Conservation (phyloP, 2,113 vertebrate species). For the Chlorodrepanis virens region DNA sequence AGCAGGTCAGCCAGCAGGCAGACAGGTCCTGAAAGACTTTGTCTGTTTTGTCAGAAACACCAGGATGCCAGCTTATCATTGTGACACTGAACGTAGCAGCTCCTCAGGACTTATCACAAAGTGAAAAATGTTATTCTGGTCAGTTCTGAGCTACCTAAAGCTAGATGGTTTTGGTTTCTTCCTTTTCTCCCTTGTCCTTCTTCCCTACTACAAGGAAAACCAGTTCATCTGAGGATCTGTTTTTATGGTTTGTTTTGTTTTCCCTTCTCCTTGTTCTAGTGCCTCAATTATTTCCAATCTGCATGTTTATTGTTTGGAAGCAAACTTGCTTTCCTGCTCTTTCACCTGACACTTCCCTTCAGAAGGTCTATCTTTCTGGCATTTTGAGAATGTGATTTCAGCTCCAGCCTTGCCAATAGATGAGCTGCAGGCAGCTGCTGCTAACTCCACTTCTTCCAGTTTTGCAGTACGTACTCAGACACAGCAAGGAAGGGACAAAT, state of each 20-base stretch:
- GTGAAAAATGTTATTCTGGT: not conserved
- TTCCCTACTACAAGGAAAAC: not conserved
- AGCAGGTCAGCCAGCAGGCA: not conserved
- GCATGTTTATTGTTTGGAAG: conserved; percentile 45
- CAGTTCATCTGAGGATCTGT: not conserved
- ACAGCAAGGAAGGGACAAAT: not conserved
- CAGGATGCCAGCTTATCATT: not conserved
- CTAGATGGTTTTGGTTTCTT: not conserved
- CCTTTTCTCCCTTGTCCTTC: not conserved
- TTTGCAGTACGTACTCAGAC: not conserved
- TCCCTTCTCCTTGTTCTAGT: conserved; percentile 25
- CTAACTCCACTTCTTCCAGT: not conserved
- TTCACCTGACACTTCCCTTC: conserved; percentile 29
- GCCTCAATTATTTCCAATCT: conserved; percentile 43
- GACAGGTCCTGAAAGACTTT: not conserved
- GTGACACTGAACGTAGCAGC: not conserved
- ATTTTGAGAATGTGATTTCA: conserved; percentile 55
- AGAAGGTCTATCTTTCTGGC: conserved; percentile 59
- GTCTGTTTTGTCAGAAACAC: not conserved
- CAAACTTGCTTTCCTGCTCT: conserved; percentile 37
- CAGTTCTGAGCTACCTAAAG: not conserved
- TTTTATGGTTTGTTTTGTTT: conserved; percentile 31
- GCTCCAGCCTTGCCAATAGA: conserved; percentile 10
- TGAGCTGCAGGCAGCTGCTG: conserved; percentile 55
- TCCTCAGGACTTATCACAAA: not conserved